Evolutionary conservation across 2,113 vertebrate genomes (phyloP), one percentile per base, ranked within the genome.

Genomic region (Gallinago paraguaiae): DNA sequence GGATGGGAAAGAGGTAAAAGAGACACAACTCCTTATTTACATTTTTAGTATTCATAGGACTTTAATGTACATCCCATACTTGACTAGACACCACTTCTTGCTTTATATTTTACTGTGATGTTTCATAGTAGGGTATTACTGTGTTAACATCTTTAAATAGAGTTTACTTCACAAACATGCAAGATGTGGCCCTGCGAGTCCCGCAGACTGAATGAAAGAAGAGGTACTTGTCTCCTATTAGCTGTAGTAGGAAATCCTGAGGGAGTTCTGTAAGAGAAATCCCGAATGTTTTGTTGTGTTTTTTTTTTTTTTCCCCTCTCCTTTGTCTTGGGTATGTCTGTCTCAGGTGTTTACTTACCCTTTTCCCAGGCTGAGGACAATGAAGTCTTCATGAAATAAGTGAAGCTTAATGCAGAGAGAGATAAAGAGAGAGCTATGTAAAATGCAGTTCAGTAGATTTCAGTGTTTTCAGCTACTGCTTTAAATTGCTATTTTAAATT

Each of bases 401-500:
- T 59, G 77, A 92, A 96, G 69, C 82, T 90, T 95, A 88, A 88
- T 75, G 61, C 23, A 67, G 56, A 63, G 35, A 71, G 35, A 45
- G 33, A 24, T 35, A 25, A 9, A 35, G 41, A 56, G 43, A 61
- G 25, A 60, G 6, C 39, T 17, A 63, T 39, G 53, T 88, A 93
- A 92, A 96, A 77, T 86, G 56, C 15, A 72, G 22, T 77, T 93
- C 54, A 74, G 77, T 77, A 92, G 41, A 69, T 92, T 90, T 82
- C 64, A 70, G 17, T 95, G 51, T 96, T 96, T 97, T 96, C 77
- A 89, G 93, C 68, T 79, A 82, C 75, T 78, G 70, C 79, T 96
- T 93, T 94, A 97, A 97, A 98, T 96, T 95, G 94, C 92, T 95
- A 35, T 96, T 97, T 98, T 97, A 97, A 96, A 98, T 98, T 98